Base-by-base conservation (phyloP, 2,888 invertebrate species). In the Drepana falcataria region DNA sequence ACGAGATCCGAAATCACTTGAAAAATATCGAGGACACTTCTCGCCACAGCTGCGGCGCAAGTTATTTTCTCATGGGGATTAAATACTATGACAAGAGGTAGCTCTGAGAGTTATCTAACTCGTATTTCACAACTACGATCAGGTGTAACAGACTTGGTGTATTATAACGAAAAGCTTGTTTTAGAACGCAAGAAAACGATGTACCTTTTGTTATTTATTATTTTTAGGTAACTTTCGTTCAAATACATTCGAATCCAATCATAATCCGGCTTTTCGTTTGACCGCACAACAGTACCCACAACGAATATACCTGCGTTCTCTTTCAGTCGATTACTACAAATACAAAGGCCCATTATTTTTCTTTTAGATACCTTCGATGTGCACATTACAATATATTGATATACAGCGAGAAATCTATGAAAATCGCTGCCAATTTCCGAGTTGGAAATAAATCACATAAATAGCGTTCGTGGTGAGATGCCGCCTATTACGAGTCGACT, bases 1-100 rank as follows among this genome's bases (percentile, higher is more conserved):
- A 78, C 78, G 80, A 80, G 73, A 79, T 80, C 74, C 73, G 69
- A 75, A 83, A 80, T 84, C 78, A 80, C 79, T 82, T 80, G 77
- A 79, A 77, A 83, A 81, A 83, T 84, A 82, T 83, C 76, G 76
- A 79, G 71, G 73, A 71, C 68, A 63, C 63, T 61, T 57, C 64
- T 55, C 56, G 64, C 64, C 71, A 56, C 83, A 81, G 78, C 77
- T 81, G 82, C 53, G 71, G 59, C 66, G 53, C 63, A 72, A 79
- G 66, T 79, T 79, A 71, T 77, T 68, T 76, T 81, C 80, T 73
- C 79, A 75, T 55, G 73, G 66, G 79, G 64, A 75, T 79, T 71
- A 66, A 73, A 68, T 66, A 58, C 60, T 61, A 61, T 60, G 60
- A 64, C 64, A 61, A 61, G 60, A 64, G 58, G 63, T 56, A 61